These are phyloP conservation scores for Cydia pomonella DNA, from an alignment of 1,140 invertebrate species.

Conservation along the genomic window DNA sequence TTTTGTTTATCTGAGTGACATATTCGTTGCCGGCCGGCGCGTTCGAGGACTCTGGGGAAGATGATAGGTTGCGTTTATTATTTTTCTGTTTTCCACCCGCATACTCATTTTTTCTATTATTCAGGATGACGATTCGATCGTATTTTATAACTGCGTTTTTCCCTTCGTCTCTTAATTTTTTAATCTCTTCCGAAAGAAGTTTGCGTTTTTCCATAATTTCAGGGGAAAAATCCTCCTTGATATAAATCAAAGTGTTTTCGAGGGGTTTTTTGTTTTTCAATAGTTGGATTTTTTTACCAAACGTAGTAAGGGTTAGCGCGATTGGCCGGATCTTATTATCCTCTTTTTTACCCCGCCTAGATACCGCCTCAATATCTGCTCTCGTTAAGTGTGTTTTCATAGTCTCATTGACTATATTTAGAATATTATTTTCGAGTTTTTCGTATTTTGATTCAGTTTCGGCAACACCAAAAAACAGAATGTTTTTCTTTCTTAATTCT, in stretches of 20 bases:
- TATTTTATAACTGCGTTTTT: slow-evolving; percentile 41
- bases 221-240: slow-evolving; percentile 8
- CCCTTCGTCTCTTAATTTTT: slow-evolving; percentile 20
- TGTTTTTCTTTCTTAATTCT: no score
- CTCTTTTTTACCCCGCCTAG: not conserved
- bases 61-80: slow-evolving; percentile 39
- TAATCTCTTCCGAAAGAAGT: slow-evolving; percentile 36
- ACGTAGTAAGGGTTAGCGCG: not conserved
- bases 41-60: not conserved
- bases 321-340: not conserved
- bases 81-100: slow-evolving; percentile 12
- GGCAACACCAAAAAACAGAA: no score
- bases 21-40: slow-evolving; percentile 32
- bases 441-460: no score
- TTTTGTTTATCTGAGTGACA: slow-evolving; percentile 36
- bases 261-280: not conserved
- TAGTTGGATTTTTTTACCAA: slow-evolving; percentile 23
- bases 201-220: slow-evolving; percentile 40
- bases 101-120: slow-evolving; percentile 19
- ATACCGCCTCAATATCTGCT: no score
- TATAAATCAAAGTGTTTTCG: not conserved
- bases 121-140: slow-evolving; percentile 40
- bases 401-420: not conserved
- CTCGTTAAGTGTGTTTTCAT: no score
- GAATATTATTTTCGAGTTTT: no score